These are phyloP conservation scores for Eleutherodactylus coqui DNA, from an alignment of 2,797 vertebrate genomes.

Conservation along the genomic window DNA sequence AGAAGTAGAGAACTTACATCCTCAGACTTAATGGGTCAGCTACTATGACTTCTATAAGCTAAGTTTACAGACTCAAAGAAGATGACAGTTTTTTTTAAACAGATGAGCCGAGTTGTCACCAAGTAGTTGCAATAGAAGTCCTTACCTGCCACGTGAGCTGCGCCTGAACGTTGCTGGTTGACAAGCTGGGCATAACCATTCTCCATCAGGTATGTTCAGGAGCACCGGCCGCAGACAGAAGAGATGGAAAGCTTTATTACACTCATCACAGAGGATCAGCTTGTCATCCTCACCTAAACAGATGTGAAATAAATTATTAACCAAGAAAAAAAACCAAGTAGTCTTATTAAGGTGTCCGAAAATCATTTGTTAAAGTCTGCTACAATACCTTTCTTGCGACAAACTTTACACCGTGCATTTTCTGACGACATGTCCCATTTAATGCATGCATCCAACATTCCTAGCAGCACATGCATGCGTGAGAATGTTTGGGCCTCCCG, in stretches of 20 bases:
- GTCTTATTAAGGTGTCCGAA: not conserved
- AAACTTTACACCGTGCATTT: slow-evolving; percentile 98
- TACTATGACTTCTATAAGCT: too few relatives aligned
- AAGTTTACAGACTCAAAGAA: too few relatives aligned
- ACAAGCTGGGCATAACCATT: slow-evolving; percentile 96
- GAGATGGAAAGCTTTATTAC: slow-evolving; percentile 98
- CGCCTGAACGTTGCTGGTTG: slow-evolving; percentile 89
- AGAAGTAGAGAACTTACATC: too few relatives aligned
- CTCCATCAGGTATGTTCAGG: slow-evolving; percentile 89
- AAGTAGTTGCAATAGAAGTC: slow-evolving; percentile 4
- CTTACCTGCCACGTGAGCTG: slow-evolving; percentile 88
- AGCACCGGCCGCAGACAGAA: slow-evolving; percentile 94
- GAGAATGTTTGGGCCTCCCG: slow-evolving; percentile 96
- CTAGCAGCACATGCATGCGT: slow-evolving; percentile 94
- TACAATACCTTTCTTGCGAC: slow-evolving; percentile 91
- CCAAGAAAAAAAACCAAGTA: too few relatives aligned
- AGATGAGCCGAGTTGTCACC: not conserved
- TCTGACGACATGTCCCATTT: slow-evolving; percentile 99
- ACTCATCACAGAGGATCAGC: slow-evolving; percentile 95
- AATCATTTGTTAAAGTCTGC: not conserved
- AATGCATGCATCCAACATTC: slow-evolving; percentile 97
- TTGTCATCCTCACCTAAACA: slow-evolving; percentile 93
- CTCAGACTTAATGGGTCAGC: too few relatives aligned
- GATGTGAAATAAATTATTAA: not conserved
- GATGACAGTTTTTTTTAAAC: not conserved